Conservation (phyloP, 2,888 invertebrate species). For the Caenorhabditis wallacei region DNA sequence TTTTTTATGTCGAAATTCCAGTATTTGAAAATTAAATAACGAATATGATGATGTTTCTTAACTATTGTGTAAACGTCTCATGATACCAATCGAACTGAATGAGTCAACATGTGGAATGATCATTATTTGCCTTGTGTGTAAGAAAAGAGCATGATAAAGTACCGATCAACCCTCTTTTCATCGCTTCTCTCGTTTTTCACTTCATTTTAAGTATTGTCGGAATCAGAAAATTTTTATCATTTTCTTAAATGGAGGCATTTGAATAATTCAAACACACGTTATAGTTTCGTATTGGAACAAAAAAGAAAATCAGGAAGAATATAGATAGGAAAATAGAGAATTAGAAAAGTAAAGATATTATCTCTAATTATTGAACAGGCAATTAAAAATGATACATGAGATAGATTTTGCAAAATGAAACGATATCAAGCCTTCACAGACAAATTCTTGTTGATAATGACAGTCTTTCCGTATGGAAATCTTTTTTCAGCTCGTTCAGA, state of each 20-base stretch:
- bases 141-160: conserved; percentile 45
- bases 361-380: neutral
- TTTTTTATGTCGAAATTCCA: neutral
- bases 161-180: conserved; percentile 36
- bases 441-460: neutral
- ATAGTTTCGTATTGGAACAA: neutral
- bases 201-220: neutral
- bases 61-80: conserved; percentile 1
- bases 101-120: conserved; percentile 44
- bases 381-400: conserved; percentile 28
- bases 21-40: neutral
- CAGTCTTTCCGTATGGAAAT: conserved; percentile 4
- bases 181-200: neutral
- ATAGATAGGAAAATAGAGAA: neutral
- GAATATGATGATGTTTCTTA: conserved; percentile 10
- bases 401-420: neutral
- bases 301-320: neutral
- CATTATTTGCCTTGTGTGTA: conserved; percentile 30
- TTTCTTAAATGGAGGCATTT: conserved; percentile 6
- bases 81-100: conserved; percentile 37
- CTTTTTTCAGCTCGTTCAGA: neutral
- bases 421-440: neutral
- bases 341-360: neutral
- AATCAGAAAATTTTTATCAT: conserved; percentile 32
- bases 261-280: conserved; percentile 3